Base-by-base conservation (phyloP, 2,797 vertebrate genomes). In the Rhinichthys osculus region DNA sequence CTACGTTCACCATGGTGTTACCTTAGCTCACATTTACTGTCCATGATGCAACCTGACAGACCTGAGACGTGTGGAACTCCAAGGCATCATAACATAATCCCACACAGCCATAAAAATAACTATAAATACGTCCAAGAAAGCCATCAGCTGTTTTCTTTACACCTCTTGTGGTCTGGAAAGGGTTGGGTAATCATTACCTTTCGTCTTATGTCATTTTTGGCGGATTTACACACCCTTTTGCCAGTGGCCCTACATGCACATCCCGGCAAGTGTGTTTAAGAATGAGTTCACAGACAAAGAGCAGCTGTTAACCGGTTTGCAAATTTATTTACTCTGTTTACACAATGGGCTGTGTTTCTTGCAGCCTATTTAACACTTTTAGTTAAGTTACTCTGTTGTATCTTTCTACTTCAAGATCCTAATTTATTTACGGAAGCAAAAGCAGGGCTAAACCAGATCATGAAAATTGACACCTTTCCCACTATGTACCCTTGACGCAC, bases 51-150 rank as follows among this genome's bases (percentile, higher is more conserved):
- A 21, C 59, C 23, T 52, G n/a, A 67, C 42, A 67, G 44, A 83
- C 27, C 30, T 76, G 8, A 83, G 21, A 23, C 19, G 7, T 6
- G 16, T 70, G 80, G 52, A 64, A 17, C 57, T 17, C 8, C 30
- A 66, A 85, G 52, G 8, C 81, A 47, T 42, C 85, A 76, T 86
- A 78, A 87, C 81, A 69, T 72, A 69, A 67, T 81, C 78, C 81
- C 81, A 83, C 64, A 47, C 81, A 69, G 82, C 66, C 81, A 72
- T 77, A 64, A 73, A 69, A 50, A 40, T 70, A 67, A 59, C 79
- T 85, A 59, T 87, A 84, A 82, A 80, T 73, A 27, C 6, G 2
- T n/a, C 44, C 23, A 19, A 23, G 57, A 40, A 19, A 74, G 11
- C 38, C 1, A 52, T 59, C 23, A 59, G 52, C 23, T 83, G 77